A percentile compares a stretch with the other conserved stretches of the same genome.
Conservation (phyloP, 2,113 vertebrate species). For the Otolemur garnettii region DNA sequence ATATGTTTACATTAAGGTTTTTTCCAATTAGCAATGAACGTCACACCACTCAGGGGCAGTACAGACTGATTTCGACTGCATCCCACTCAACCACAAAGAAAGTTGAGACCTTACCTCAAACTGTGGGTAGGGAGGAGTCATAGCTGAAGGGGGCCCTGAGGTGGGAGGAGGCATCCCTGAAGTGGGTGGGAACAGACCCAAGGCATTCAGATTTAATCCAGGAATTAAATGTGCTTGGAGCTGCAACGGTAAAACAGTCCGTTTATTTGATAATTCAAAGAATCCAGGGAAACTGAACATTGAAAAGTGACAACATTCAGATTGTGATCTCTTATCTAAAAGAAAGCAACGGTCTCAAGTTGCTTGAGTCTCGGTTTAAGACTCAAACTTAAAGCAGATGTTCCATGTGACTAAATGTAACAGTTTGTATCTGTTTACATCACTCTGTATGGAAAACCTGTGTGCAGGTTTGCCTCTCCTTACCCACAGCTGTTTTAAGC, state of each 20-base stretch:
- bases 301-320: slow-evolving; percentile 40
- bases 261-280: slow-evolving; percentile 73
- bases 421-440: neutral
- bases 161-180: slow-evolving; percentile 94
- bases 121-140: slow-evolving; percentile 93
- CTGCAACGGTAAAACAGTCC: slow-evolving; percentile 87
- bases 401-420: neutral
- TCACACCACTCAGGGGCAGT: neutral
- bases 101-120: slow-evolving; percentile 93
- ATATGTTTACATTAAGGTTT: neutral
- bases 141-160: slow-evolving; percentile 92
- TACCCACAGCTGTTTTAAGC: neutral
- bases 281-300: neutral
- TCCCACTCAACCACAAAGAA: neutral
- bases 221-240: slow-evolving; percentile 99
- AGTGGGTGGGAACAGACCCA: slow-evolving; percentile 96
- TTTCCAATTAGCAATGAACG: neutral
- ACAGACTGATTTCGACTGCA: neutral
- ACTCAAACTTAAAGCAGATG: slow-evolving; percentile 51
- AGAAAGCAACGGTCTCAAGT: neutral
- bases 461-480: neutral
- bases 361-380: neutral
- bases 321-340: neutral
- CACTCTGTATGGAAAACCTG: neutral
- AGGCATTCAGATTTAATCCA: slow-evolving; percentile 98